phyloP scores from a whole-genome alignment of 2,113 vertebrate species.

The Epinephelus lanceolatus region DNA sequence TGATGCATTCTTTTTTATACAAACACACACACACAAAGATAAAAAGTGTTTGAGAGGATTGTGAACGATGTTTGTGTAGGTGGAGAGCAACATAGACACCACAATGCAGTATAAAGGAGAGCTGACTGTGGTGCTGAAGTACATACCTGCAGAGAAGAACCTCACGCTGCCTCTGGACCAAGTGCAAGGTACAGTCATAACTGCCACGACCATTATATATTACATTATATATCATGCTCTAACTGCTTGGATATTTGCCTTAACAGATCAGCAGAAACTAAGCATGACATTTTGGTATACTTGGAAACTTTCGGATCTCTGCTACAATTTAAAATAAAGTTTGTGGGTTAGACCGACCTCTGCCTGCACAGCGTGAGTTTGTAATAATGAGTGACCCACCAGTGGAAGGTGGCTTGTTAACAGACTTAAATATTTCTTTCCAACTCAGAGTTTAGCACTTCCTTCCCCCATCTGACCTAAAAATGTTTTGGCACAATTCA shows the following conservation, averaged over 20 bases:
- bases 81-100: slow-evolving; percentile 85
- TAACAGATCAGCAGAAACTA: background rate
- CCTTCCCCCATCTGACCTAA: background rate
- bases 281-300: background rate
- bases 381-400: slow-evolving; percentile 35
- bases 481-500: slow-evolving; percentile 2
- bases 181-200: slow-evolving; percentile 87
- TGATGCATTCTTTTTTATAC: background rate
- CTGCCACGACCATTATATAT: background rate
- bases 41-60: slow-evolving; percentile 4
- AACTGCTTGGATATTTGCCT: background rate
- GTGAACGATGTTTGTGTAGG: slow-evolving; percentile 74
- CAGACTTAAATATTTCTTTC: slow-evolving; percentile 16
- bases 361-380: slow-evolving; percentile 31
- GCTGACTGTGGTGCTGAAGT: slow-evolving; percentile 92
- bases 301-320: background rate
- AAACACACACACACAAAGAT: background rate
- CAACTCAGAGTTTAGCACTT: slow-evolving; percentile 2
- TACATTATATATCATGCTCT: background rate
- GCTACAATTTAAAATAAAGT: background rate
- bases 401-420: slow-evolving; percentile 23
- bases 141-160: slow-evolving; percentile 92
- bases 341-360: background rate
- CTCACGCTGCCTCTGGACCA: slow-evolving; percentile 88
- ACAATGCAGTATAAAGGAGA: slow-evolving; percentile 96